Conservation (phyloP, 2,113 vertebrate genomes). For the Boleophthalmus pectinirostris region DNA sequence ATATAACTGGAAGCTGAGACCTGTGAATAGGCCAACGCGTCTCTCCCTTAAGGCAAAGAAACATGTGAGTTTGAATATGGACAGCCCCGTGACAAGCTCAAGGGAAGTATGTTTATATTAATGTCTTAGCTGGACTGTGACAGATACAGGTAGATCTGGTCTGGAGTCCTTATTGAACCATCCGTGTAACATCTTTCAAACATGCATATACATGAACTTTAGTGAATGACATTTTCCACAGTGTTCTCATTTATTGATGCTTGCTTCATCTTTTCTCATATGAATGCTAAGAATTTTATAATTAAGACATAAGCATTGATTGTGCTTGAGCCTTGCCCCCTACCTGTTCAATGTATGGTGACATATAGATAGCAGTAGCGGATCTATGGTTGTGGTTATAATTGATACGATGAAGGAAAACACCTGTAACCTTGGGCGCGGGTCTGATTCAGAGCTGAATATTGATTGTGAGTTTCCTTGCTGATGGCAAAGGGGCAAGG, state of each 20-base stretch:
- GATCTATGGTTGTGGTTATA: constrained; percentile 41
- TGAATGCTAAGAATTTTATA: background rate
- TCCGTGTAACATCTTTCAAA: background rate
- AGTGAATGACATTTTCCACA: background rate
- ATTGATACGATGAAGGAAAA: constrained; percentile 61
- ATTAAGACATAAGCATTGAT: constrained; percentile 18
- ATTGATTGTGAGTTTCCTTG: constrained; percentile 75
- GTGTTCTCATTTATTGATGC: background rate
- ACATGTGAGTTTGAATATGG: background rate
- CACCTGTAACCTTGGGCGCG: constrained; percentile 66
- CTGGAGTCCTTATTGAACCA: background rate
- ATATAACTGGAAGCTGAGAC: too few relatives aligned
- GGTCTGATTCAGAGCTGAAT: constrained; percentile 57
- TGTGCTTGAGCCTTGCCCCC: background rate
- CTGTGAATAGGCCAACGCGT: too few relatives aligned
- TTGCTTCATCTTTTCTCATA: background rate
- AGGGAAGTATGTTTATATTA: background rate
- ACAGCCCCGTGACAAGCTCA: background rate
- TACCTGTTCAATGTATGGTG: constrained; percentile 17
- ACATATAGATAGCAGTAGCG: background rate
- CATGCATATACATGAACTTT: background rate
- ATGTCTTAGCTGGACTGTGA: too few relatives aligned
- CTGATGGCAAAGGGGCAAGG: constrained; percentile 68
- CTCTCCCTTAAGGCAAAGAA: too few relatives aligned
- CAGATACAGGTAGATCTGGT: background rate